Evolutionary conservation across 2,113 vertebrate genomes (phyloP).

Genomic region (Ifrita kowaldi): DNA sequence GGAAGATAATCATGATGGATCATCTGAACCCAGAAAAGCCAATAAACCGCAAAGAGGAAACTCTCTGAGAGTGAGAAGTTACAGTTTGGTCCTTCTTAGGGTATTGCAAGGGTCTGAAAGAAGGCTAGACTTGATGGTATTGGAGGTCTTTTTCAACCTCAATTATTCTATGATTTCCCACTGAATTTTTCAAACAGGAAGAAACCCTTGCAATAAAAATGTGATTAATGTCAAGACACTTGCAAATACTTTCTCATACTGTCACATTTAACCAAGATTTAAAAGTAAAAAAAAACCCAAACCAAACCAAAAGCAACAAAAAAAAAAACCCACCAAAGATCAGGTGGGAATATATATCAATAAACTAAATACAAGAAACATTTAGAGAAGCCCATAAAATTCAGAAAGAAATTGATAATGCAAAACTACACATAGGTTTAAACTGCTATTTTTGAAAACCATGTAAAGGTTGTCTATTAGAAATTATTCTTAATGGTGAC

Average conservation of each 20-base stretch:
- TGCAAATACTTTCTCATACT: neutral
- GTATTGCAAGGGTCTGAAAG: neutral
- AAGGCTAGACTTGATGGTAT: neutral
- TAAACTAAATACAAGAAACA: neutral
- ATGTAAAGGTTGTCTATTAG: neutral
- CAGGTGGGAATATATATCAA: neutral
- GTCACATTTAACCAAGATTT: neutral
- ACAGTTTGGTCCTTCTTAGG: neutral
- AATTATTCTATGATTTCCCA: neutral
- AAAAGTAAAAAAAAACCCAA: neutral
- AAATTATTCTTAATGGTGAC: constrained; percentile 24
- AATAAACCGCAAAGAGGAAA: neutral
- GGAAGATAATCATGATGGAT: neutral
- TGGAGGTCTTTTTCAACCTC: neutral
- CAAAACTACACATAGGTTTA: neutral
- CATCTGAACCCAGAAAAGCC: neutral
- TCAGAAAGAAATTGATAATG: neutral
- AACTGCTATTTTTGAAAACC: neutral
- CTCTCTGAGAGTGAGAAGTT: neutral
- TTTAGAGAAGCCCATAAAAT: neutral
- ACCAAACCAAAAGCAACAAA: neutral
- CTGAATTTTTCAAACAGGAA: neutral
- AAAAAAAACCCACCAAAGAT: neutral
- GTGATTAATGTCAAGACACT: neutral
- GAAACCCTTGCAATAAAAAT: neutral